phyloP scores from a whole-genome alignment of 2,797 vertebrate species.

The Potorous gilbertii region DNA sequence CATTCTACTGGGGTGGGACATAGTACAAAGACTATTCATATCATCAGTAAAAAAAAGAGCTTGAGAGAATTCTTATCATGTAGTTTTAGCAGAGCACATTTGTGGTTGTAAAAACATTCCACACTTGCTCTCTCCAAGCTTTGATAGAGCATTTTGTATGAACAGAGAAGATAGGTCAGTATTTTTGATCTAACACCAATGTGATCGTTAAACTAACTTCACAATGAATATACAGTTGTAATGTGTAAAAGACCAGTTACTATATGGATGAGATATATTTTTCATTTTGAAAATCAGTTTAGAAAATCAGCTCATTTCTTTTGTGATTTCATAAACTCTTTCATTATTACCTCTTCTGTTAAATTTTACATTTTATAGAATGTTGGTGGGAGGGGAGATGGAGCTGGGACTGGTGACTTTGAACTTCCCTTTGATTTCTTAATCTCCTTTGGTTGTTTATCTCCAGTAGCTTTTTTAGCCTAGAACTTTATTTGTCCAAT shows the following conservation, averaged over 20 bases:
- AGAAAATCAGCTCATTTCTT: not conserved
- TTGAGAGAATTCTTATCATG: not conserved
- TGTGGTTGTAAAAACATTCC: not conserved
- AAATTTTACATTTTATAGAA: not conserved
- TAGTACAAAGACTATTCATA: not conserved
- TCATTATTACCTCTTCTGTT: not conserved
- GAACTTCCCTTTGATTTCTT: conserved; percentile 35
- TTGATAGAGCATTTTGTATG: not conserved
- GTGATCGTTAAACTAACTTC: conserved; percentile 24
- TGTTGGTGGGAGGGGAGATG: not conserved
- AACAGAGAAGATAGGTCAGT: not conserved
- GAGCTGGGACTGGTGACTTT: not conserved
- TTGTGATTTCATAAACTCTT: not conserved
- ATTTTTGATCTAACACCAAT: not conserved
- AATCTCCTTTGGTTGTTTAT: conserved; percentile 34
- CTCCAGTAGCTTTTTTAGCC: conserved; percentile 30
- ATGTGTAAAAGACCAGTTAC: not conserved
- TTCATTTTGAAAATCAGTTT: conserved; percentile 48
- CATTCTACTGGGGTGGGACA: not conserved
- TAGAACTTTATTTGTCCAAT: conserved; percentile 20
- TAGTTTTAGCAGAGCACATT: not conserved
- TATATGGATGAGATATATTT: not conserved
- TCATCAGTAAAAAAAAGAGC: not conserved
- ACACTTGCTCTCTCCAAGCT: not conserved
- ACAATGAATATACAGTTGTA: not conserved